Evolutionary conservation across 2,888 invertebrate species (phyloP), one percentile per base, ranked within the genome.

Genomic region (Gymnoscelis rufifasciata): DNA sequence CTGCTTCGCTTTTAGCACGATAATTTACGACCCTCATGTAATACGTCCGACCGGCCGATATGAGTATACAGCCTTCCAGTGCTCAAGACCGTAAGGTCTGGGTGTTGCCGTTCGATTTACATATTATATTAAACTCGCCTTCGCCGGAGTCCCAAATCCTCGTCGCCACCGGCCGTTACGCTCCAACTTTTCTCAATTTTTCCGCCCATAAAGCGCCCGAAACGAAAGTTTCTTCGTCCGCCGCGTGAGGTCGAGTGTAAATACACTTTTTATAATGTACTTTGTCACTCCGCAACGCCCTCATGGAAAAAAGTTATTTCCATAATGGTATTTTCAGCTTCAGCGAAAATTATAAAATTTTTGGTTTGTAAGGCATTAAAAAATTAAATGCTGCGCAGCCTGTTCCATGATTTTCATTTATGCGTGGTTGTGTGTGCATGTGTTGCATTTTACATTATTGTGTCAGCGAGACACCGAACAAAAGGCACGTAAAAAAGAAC

Each of bases 151-250:
- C 78, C 74, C 73, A 67, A 70, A 68, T 71, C 72, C 71, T 74
- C 76, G 71, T 72, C 76, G 78, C 81, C 76, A 80, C 82, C 84
- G 86, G 81, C 86, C 84, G 86, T 86, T 84, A 84, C 83, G 82
- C 76, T 78, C 74, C 71, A 87, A 87, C 88, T 88, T 88, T 88
- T 86, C 86, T 77, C 83, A 87, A 88, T 87, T 87, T 87, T 87
- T 88, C 84, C 83, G 77, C 76, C 80, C 83, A 87, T 88, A 87
- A 87, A 88, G 79, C 77, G 78, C 71, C 80, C 80, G 76, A 79
- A 78, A 82, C 76, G 76, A 82, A 88, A 86, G 78, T 84, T 87
- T 81, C 71, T 63, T 71, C 78, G 70, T 75, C 78, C 77, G 71
- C 78, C 73, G 78, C 83, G 75, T 80, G 79, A 86, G 83, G 83